Base-by-base conservation (phyloP, 2,888 invertebrate genomes). In the Stenichneumon culpator region DNA sequence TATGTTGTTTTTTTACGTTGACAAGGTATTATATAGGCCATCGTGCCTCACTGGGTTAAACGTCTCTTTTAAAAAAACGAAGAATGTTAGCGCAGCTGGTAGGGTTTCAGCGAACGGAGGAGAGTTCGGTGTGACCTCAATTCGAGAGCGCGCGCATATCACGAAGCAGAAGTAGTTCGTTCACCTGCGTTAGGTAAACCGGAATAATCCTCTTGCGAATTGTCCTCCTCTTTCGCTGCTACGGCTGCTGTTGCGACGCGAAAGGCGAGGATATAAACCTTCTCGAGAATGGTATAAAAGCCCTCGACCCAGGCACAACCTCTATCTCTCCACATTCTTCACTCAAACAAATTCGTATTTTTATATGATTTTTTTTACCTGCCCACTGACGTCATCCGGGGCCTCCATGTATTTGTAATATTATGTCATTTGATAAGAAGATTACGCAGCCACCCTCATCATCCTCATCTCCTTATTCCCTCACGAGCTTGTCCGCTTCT, bases 121-220 rank as follows among this genome's bases (percentile, higher is more conserved):
- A 63, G 63, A 74, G 32, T 47, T 63, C 68, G 54, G 73, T 57
- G 63, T 50, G 78, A 84, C 78, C 84, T 78, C 84, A 78, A 84
- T 84, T 69, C 69, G 63, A 79, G 63, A 47, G 39, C 54, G 78
- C 74, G 72, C 73, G 82, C 63, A 63, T 84, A 73, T 82, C 78
- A 74, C 73, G 82, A 73, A 63, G 52, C 67, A 67, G 65, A 84
- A 81, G 81, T 72, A 77, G 81, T 78, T 77, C 78, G 52, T 84
- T 81, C 81, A 81, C 81, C 80, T 84, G 84, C 73, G 72, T 84
- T 77, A 84, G 78, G 79, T 82, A 73, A 74, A 73, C 84, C 78
- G 82, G 84, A 82, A 79, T 82, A 82, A 84, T 82, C 73, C 74
- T 79, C 82, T 78, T 79, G 78, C 73, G 67, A 82, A 82, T 74